Percentiles rank a stretch among this genome's conserved stretches.
Evolutionary conservation across 2,888 invertebrate species (phyloP).

Genomic region (Eudasyphora cyanicolor): DNA sequence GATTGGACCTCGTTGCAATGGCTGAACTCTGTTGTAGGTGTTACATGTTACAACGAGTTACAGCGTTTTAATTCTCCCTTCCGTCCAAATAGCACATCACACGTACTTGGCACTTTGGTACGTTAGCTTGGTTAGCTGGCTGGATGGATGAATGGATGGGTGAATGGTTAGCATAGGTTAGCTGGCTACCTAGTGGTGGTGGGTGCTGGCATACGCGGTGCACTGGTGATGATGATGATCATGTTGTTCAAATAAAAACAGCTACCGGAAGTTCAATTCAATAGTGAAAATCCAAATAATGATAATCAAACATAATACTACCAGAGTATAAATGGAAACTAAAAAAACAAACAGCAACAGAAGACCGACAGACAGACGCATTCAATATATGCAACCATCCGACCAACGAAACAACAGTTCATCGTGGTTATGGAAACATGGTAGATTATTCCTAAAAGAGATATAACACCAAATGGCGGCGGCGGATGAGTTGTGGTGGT

Average conservation of each 20-base stretch:
- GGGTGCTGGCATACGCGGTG: too few relatives aligned
- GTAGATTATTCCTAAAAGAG: background rate
- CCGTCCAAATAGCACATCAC: background rate
- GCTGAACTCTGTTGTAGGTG: conserved; percentile 9
- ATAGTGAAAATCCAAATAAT: conserved; percentile 28
- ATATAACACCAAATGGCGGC: background rate
- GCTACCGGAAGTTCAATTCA: conserved; percentile 41
- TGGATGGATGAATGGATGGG: background rate
- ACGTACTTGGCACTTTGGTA: background rate
- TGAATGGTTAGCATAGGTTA: too few relatives aligned
- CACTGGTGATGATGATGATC: too few relatives aligned
- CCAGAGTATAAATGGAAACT: background rate
- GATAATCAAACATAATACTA: conserved; percentile 18
- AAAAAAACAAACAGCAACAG: background rate
- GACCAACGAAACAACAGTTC: conserved; percentile 10
- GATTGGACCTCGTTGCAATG: background rate
- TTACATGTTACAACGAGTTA: conserved; percentile 15
- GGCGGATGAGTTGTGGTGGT: conserved; percentile 12
- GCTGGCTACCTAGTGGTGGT: background rate
- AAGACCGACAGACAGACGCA: background rate
- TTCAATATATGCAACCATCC: background rate
- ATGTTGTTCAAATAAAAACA: conserved; percentile 28
- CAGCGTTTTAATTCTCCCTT: too few relatives aligned
- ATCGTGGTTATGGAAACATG: background rate
- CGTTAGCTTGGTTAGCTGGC: background rate